Conservation (phyloP, 1,140 invertebrate species). For the Tribolium madens region DNA sequence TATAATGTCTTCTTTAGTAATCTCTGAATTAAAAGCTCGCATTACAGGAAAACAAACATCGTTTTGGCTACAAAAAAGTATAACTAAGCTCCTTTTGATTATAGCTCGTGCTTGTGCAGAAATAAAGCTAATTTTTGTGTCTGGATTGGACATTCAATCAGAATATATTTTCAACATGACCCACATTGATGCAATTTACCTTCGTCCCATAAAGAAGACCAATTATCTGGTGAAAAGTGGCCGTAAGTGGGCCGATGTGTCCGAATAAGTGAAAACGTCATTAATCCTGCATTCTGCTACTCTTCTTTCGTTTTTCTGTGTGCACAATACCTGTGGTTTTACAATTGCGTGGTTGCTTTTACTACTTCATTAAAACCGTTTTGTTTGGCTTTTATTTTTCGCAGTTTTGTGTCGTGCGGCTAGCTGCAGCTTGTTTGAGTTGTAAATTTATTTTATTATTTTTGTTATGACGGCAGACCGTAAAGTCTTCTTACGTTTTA, state of each 20-base stretch:
- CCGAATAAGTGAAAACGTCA: conserved; percentile 32
- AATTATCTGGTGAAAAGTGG: conserved; percentile 31
- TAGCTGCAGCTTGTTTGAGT: conserved; percentile 43
- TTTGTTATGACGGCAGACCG: conserved; percentile 23
- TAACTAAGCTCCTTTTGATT: conserved; percentile 28
- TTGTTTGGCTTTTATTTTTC: conserved; percentile 45
- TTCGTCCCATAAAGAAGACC: conserved; percentile 24
- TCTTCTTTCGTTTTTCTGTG: conserved; percentile 35
- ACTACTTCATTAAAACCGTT: conserved; percentile 48
- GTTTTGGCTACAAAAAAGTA: conserved; percentile 5
- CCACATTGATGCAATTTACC: conserved; percentile 31
- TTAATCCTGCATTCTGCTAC: conserved; percentile 35
- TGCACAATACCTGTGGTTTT: conserved; percentile 45
- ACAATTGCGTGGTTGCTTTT: conserved; percentile 49
- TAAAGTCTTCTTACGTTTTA: conserved; percentile 12
- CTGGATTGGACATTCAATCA: conserved; percentile 11
- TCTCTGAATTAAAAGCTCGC: conserved; percentile 18
- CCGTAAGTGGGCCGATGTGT: conserved; percentile 32
- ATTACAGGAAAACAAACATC: conserved; percentile 31
- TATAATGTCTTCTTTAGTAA: conserved; percentile 34
- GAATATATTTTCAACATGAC: conserved; percentile 7
- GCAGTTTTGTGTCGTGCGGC: conserved; percentile 32
- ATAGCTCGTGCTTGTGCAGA: conserved; percentile 3
- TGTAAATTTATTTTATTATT: conserved; percentile 38
- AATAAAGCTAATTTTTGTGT: neutral